Base-by-base conservation (phyloP, 1,140 invertebrate genomes). In the Conus betulinus region DNA sequence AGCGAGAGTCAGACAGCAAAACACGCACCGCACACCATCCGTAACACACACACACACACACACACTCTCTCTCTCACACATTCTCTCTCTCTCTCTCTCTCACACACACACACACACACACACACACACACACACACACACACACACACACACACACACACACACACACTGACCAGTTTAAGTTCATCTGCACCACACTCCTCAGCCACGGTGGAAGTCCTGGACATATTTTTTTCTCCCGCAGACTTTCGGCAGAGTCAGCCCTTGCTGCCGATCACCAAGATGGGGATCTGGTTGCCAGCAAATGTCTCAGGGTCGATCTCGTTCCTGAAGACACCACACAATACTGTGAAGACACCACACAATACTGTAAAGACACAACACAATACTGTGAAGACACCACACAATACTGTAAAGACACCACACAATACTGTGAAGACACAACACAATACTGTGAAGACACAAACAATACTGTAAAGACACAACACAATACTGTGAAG, bases 111-210 rank as follows among this genome's bases (percentile, higher is more conserved):
- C n/a, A 78, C 27, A 3, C n/a, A 78, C 76, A 78, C 27, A 78
- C 76, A 78, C 76, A 11, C 76, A 78, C n/a, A 6, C n/a, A 78
- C 76, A 13, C 27, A 39, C 2, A 78, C 76, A 78, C 27, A 78
- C 76, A 39, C 27, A 78, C n/a, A 78, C 25, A 39, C 25, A 78
- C 27, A 78, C n/a, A 78, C 76, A 78, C 27, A 78, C 76, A 78
- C 76, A 78, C 76, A 78, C 25, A 78, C 25, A 87, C 90, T 90
- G 95, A 97, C 97, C 87, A 99, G 95, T 95, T 97, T 97, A 94
- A 99, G 98, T 96, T 99, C 98, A 95, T 99, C 98, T 17, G 98
- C 98, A 6, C 98, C 97, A 96, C 98, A 99, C 95, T 99, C 98
- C 93, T 98, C 97, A 15, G 98, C 98, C 93, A 98, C 97, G 79